A percentile compares a stretch with the other conserved stretches of the same genome.
Evolutionary conservation across 2,797 vertebrate species (phyloP).

Genomic region (Zenarchopterus dispar): DNA sequence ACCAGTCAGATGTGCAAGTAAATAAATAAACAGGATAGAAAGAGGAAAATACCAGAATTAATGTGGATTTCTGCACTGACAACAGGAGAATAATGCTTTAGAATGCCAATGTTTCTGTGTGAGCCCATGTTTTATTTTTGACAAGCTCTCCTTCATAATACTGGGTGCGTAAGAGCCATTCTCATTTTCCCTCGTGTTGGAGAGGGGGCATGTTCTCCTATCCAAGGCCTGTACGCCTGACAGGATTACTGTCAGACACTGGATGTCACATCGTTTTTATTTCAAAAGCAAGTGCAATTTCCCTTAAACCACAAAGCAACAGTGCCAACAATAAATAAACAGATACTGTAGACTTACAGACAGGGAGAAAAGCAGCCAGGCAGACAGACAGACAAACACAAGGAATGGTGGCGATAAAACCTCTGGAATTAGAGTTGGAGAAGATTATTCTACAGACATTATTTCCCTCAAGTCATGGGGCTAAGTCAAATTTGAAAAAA

Average conservation of each 20-base stretch:
- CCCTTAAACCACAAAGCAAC: slow-evolving; percentile 88
- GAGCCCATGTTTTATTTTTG: too few species aligned
- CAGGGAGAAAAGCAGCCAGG: slow-evolving; percentile 29
- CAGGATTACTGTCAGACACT: slow-evolving; percentile 87
- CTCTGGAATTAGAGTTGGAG: slow-evolving; percentile 93
- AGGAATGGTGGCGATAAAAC: slow-evolving; percentile 61
- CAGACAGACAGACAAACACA: slow-evolving; percentile 55
- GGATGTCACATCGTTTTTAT: slow-evolving; percentile 89
- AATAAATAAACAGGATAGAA: too few species aligned
- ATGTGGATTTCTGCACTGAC: too few species aligned
- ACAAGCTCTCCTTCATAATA: slow-evolving; percentile 12
- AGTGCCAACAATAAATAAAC: slow-evolving; percentile 79
- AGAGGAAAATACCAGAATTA: too few species aligned
- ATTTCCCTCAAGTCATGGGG: slow-evolving; percentile 98
- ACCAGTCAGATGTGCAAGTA: too few species aligned
- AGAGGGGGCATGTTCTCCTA: slow-evolving; percentile 72
- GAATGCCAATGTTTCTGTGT: not conserved
- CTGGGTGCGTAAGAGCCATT: slow-evolving; percentile 43
- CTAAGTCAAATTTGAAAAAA: slow-evolving; percentile 98
- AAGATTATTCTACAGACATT: slow-evolving; percentile 98
- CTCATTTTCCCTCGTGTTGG: slow-evolving; percentile 23
- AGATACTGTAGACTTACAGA: slow-evolving; percentile 51
- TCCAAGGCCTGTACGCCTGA: slow-evolving; percentile 81
- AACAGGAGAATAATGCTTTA: not conserved
- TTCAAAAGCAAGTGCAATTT: slow-evolving; percentile 90